Conservation (phyloP, 2,888 invertebrate species). For the Synanthedon formicaeformis region DNA sequence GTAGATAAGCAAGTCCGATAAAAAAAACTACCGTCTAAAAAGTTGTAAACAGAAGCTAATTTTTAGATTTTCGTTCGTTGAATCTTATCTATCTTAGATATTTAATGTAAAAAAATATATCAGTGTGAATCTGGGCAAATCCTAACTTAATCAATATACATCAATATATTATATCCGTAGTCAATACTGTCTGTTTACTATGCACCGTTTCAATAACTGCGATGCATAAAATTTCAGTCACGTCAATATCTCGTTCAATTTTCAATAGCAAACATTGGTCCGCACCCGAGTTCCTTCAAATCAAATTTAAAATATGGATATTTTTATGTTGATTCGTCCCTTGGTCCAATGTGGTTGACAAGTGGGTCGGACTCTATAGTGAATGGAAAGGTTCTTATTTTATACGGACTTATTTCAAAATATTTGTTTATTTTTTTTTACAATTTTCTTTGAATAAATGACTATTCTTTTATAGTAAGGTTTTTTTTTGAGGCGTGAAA, state of each 20-base stretch:
- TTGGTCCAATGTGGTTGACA: constrained; percentile 53
- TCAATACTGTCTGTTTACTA: constrained; percentile 20
- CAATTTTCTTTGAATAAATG: too few species aligned
- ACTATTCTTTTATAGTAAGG: too few species aligned
- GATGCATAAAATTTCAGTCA: constrained; percentile 57
- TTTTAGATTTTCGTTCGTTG: too few species aligned
- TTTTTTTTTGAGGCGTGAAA: too few species aligned
- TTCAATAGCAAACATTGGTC: constrained; percentile 69
- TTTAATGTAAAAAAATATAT: too few species aligned
- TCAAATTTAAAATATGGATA: constrained; percentile 69
- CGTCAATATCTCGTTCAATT: constrained; percentile 58
- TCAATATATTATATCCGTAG: too few species aligned
- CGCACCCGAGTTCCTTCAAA: constrained; percentile 43
- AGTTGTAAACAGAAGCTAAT: too few species aligned
- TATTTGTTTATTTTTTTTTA: neutral
- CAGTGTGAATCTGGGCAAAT: too few species aligned
- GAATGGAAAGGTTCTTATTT: constrained; percentile 34
- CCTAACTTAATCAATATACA: too few species aligned
- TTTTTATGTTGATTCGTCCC: constrained; percentile 57
- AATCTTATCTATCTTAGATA: too few species aligned
- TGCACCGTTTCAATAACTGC: constrained; percentile 27
- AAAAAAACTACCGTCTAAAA: too few species aligned
- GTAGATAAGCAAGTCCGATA: too few species aligned
- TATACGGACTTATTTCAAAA: constrained; percentile 7
- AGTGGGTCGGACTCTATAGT: constrained; percentile 31